Percentiles rank a stretch among this genome's conserved stretches.
These are phyloP conservation scores for Cephus sareptanus DNA, from an alignment of 2,888 invertebrate species.

Conservation along the genomic window DNA sequence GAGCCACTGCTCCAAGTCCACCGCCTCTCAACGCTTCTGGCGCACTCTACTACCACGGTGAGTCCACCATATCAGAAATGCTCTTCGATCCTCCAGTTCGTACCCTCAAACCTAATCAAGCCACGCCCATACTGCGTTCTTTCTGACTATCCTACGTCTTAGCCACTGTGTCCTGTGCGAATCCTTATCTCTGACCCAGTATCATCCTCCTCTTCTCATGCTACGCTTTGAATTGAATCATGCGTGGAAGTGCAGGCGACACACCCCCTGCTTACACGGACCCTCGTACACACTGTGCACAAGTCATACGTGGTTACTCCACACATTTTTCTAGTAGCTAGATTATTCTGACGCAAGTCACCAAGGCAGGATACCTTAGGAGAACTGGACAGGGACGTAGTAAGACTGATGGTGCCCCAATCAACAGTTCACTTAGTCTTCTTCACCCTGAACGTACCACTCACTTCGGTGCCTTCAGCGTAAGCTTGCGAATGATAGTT, in stretches of 20 bases:
- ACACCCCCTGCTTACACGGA: not conserved
- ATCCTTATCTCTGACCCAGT: not conserved
- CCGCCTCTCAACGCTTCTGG: conserved; percentile 63
- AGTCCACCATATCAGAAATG: conserved; percentile 24
- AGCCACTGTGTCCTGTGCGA: not conserved
- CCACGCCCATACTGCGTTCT: not conserved
- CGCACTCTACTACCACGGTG: conserved; percentile 63
- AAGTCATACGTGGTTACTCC: not conserved
- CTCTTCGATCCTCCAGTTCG: not conserved
- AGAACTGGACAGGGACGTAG: not conserved
- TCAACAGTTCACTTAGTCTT: not conserved
- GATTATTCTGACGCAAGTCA: not conserved
- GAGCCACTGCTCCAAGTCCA: conserved; percentile 72
- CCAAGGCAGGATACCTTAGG: not conserved
- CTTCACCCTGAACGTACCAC: not conserved
- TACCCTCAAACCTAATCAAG: not conserved
- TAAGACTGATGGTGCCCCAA: not conserved
- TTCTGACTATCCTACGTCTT: not conserved
- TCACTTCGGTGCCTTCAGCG: not conserved
- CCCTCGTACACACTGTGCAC: not conserved
- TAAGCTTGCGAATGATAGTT: not conserved
- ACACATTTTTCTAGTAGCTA: not conserved
- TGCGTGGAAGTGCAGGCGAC: conserved; percentile 9
- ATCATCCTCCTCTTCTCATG: not conserved
- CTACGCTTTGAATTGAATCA: not conserved